These are phyloP conservation scores for Diprion similis DNA, from an alignment of 1,140 invertebrate species.

Conservation along the genomic window DNA sequence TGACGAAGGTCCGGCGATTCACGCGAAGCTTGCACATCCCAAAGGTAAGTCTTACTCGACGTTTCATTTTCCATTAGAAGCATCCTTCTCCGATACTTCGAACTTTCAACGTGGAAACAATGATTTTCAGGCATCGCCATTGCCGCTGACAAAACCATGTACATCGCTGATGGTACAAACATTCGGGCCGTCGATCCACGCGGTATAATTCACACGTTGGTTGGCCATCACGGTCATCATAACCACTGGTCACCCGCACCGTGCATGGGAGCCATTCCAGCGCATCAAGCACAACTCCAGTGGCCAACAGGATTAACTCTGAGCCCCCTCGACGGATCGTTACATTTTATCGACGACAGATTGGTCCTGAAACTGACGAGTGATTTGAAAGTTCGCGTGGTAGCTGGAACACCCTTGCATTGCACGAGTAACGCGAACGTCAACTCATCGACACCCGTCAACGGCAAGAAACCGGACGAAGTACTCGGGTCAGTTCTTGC, in stretches of 20 bases:
- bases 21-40: constrained; percentile 92
- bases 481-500: constrained; percentile 79
- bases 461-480: constrained; percentile 59
- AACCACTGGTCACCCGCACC: constrained; percentile 91
- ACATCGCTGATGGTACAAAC: constrained; percentile 93
- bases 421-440: constrained; percentile 66
- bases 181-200: constrained; percentile 89
- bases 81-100: neutral
- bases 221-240: constrained; percentile 91
- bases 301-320: constrained; percentile 95
- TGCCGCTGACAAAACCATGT: constrained; percentile 89
- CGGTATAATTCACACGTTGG: constrained; percentile 93
- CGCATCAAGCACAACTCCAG: constrained; percentile 83
- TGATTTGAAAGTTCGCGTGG: constrained; percentile 88
- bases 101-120: constrained; percentile 14
- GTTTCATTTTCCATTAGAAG: neutral
- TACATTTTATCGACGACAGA: constrained; percentile 95
- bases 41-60: constrained; percentile 73
- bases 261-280: constrained; percentile 80
- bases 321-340: constrained; percentile 90
- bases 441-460: constrained; percentile 33
- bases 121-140: constrained; percentile 77
- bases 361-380: constrained; percentile 90
- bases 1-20: constrained; percentile 87
- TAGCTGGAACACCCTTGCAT: constrained; percentile 90